Base-by-base conservation (phyloP, 2,888 invertebrate species). In the Ophraella communa region DNA sequence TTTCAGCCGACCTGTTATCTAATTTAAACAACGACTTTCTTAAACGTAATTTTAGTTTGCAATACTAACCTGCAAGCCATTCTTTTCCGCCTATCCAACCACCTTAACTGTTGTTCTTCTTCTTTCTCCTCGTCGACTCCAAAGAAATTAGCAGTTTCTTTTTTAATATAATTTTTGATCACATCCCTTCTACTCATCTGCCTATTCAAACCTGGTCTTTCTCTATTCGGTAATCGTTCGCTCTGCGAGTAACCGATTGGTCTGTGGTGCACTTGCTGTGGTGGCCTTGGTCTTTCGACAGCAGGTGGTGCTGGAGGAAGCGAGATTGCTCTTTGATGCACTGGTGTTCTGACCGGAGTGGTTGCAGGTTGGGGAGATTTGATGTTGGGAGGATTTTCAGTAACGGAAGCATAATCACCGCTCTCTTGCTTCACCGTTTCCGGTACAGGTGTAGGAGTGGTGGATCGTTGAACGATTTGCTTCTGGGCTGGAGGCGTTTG, bases 111-210 rank as follows among this genome's bases (percentile, higher is more conserved):
- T 54, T 74, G 71, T 77, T 89, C 87, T 74, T 87, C 87, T 80
- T 92, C 92, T 73, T 88, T 88, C 74, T 90, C 90, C 76, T 91
- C 91, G 77, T 91, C 91, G 63, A 95, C 90, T 18, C 94, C 94
- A 80, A 95, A 94, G 83, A 94, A 94, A 73, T 89, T 91, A 62
- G 92, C 91, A 62, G 93, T 91, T 80, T 93, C 92, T 72, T 89
- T 86, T 79, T 89, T 91, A 77, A 94, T 88, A 81, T 90, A 92
- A 78, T 90, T 81, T 80, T 84, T 82, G 73, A 85, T 76, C 76
- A 82, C 78, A 76, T 85, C 84, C 68, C 81, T 83, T 65, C 79
- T 78, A 69, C 85, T 80, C 67, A 79, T 66, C 62, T 83, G 80
- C 61, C 84, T 72, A 68, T 79, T 76, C 74, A 84, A 73, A 70